phyloP scores from a whole-genome alignment of 2,797 vertebrate species.

The Nothura maculosa region DNA sequence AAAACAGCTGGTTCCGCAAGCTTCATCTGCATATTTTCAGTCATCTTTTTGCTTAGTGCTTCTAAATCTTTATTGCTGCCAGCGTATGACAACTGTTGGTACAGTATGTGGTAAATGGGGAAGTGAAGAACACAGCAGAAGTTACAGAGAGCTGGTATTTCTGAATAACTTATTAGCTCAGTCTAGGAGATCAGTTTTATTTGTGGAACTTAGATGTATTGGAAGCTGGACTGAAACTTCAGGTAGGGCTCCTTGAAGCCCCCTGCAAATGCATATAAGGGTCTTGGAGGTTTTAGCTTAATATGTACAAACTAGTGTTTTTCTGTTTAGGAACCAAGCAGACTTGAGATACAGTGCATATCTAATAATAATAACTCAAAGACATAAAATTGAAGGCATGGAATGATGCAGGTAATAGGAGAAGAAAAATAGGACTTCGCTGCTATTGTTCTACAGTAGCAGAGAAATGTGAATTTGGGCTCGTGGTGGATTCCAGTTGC shows the following conservation, averaged over 20 bases:
- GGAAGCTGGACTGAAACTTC: background rate
- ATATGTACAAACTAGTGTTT: no score
- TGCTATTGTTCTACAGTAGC: background rate
- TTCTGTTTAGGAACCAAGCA: background rate
- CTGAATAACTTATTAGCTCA: background rate
- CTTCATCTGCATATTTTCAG: background rate
- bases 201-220: background rate
- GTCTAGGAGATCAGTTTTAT: fast-evolving
- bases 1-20: conserved; percentile 45
- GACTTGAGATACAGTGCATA: fast-evolving
- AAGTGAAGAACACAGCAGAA: background rate
- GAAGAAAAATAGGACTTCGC: background rate
- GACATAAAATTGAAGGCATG: background rate
- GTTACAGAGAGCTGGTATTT: background rate
- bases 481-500: background rate
- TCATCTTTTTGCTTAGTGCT: background rate
- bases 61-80: background rate
- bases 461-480: background rate
- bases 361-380: no score
- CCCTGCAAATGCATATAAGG: background rate
- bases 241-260: background rate
- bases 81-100: fast-evolving
- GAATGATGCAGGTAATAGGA: fast-evolving
- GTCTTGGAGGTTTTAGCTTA: background rate
- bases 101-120: fast-evolving